These are phyloP conservation scores for Rhabdophis nuchalis DNA, from an alignment of 2,797 vertebrate species.

Conservation along the genomic window DNA sequence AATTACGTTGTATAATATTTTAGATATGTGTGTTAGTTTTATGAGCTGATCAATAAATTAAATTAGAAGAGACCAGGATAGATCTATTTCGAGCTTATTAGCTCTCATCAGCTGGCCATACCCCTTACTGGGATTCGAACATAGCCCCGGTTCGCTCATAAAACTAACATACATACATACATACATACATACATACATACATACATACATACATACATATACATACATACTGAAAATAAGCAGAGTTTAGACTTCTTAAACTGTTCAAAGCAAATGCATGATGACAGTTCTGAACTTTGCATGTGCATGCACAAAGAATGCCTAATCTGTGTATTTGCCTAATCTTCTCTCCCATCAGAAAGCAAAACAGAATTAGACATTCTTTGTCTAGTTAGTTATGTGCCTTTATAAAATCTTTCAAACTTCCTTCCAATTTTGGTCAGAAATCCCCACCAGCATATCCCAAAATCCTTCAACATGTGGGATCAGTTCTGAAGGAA, in stretches of 20 bases:
- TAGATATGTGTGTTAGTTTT: too few relatives aligned
- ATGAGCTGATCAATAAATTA: too few relatives aligned
- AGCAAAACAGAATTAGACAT: neutral
- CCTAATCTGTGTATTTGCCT: neutral
- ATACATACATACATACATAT: too few relatives aligned
- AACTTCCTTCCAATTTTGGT: neutral
- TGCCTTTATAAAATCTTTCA: neutral
- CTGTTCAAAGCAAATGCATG: neutral
- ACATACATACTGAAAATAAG: neutral
- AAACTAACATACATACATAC: too few relatives aligned
- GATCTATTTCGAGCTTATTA: too few relatives aligned
- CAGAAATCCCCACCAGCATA: neutral
- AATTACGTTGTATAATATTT: too few relatives aligned
- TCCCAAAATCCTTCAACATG: neutral
- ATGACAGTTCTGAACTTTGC: neutral
- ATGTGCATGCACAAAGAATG: neutral
- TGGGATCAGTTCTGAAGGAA: neutral
- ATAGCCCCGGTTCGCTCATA: too few relatives aligned
- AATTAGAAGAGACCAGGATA: too few relatives aligned
- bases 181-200: too few relatives aligned
- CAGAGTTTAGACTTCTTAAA: neutral
- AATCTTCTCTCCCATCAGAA: neutral
- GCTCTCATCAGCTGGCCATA: too few relatives aligned
- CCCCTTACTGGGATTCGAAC: too few relatives aligned
- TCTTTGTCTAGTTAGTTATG: neutral